Base-by-base conservation (phyloP, 2,888 invertebrate species). In the Tinea semifulvella region DNA sequence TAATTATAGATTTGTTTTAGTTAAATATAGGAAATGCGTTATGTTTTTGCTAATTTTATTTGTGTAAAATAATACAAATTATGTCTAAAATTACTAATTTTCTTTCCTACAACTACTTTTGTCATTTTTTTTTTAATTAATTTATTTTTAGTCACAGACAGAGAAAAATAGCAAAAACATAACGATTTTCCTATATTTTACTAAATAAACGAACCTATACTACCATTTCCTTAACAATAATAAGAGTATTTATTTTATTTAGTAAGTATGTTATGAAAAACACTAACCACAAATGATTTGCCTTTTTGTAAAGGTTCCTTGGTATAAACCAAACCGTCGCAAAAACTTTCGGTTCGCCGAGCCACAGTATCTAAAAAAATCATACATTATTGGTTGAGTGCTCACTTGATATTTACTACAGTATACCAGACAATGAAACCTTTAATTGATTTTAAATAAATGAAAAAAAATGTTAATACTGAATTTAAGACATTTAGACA, bases 261-360 rank as follows among this genome's bases (percentile, higher is more conserved):
- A n/a, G n/a, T n/a, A n/a, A n/a, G n/a, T n/a, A n/a, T n/a, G n/a
- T n/a, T n/a, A n/a, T n/a, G n/a, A n/a, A n/a, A n/a, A n/a, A n/a
- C n/a, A n/a, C 76, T 56, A 68, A 90, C 88, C 81, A 89, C 86
- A 57, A 91, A 88, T 52, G 86, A 77, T 51, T 88, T 85, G 13
- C 89, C 90, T 49, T 86, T 82, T 19, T 83, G 76, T 11, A 92
- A 62, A 0, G 89, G 87, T 52, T 87, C 86, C 54, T 84, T 74
- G 42, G 88, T 82, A 53, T 91, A 84, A 0, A 92, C 88, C 7
- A 92, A 70, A 4, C 89, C 94, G 58, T 96, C 90, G 67, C 94
- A 92, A 61, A 93, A 96, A 18, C 95, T 92, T 25, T 89, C 88
- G 1, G 86, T 87, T 43, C 96, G 83, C 54, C 85, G 75, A 0